phyloP scores from a whole-genome alignment of 2,797 vertebrate genomes.

The Periophthalmus magnuspinnatus region DNA sequence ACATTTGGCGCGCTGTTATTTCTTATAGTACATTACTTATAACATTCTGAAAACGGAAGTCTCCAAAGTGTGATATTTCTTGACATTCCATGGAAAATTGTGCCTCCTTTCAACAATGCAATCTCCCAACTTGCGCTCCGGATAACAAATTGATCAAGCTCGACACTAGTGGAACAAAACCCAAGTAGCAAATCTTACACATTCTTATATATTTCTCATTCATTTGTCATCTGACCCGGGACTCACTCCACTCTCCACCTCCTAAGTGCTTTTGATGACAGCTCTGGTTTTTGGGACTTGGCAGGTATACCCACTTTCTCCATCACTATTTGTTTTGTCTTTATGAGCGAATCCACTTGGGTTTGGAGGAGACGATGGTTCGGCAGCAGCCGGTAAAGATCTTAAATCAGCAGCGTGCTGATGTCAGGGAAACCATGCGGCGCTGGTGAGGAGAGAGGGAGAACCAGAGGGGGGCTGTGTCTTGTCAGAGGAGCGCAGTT shows the following conservation, averaged over 20 bases:
- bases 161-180: not conserved
- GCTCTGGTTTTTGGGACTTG: conserved; percentile 52
- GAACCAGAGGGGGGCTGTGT: conserved; percentile 36
- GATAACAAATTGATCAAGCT: not conserved
- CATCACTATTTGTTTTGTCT: conserved; percentile 33
- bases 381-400: conserved; percentile 37
- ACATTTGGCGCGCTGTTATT: not conserved
- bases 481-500: conserved; percentile 19
- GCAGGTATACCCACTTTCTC: conserved; percentile 12
- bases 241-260: not conserved
- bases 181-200: not conserved
- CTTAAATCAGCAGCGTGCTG: conserved; percentile 49
- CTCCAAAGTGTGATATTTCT: not conserved
- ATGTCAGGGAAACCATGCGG: conserved; percentile 47
- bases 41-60: not conserved
- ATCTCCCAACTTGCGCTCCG: not conserved
- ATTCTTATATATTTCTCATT: not conserved
- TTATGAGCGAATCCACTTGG: conserved; percentile 25
- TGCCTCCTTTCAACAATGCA: not conserved
- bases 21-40: not conserved
- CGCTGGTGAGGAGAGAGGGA: conserved; percentile 31
- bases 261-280: conserved; percentile 3
- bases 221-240: not conserved
- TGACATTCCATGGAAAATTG: not conserved
- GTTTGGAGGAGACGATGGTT: conserved; percentile 23